Conservation (phyloP, 2,113 vertebrate species). For the Triplophysa rosa region DNA sequence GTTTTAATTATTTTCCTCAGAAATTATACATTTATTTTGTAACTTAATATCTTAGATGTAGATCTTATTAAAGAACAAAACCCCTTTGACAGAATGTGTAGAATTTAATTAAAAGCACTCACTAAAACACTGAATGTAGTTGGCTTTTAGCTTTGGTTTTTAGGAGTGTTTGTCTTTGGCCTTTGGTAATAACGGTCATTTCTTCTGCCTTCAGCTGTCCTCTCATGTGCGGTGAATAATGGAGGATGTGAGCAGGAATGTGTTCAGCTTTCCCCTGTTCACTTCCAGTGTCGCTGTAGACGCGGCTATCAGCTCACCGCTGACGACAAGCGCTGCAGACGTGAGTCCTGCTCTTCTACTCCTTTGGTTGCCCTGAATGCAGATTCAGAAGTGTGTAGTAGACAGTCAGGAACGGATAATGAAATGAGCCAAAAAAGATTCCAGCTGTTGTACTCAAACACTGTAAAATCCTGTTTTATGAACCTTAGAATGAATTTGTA, state of each 20-base stretch:
- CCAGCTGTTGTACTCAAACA: background rate
- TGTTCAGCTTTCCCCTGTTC: slow-evolving; percentile 69
- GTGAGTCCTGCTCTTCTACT: slow-evolving; percentile 55
- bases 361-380: background rate
- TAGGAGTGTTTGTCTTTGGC: background rate
- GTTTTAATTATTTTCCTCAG: slow-evolving; percentile 9
- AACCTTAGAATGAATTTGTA: background rate
- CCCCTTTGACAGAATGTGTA: background rate
- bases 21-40: slow-evolving; percentile 14
- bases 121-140: too few species aligned
- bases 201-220: slow-evolving; percentile 63
- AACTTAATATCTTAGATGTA: background rate
- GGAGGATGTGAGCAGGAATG: slow-evolving; percentile 82
- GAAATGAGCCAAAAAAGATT: background rate
- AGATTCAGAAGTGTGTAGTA: background rate
- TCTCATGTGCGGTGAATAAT: slow-evolving; percentile 76
- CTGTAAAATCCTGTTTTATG: background rate
- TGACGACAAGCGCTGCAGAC: slow-evolving; percentile 71
- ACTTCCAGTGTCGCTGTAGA: slow-evolving; percentile 78
- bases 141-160: background rate
- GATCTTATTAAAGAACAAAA: slow-evolving; percentile 11
- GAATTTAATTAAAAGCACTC: background rate
- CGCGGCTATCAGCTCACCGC: slow-evolving; percentile 72
- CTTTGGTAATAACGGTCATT: background rate
- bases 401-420: too few species aligned